Conservation (phyloP, 2,888 invertebrate species). For the Pyrrhia umbra region DNA sequence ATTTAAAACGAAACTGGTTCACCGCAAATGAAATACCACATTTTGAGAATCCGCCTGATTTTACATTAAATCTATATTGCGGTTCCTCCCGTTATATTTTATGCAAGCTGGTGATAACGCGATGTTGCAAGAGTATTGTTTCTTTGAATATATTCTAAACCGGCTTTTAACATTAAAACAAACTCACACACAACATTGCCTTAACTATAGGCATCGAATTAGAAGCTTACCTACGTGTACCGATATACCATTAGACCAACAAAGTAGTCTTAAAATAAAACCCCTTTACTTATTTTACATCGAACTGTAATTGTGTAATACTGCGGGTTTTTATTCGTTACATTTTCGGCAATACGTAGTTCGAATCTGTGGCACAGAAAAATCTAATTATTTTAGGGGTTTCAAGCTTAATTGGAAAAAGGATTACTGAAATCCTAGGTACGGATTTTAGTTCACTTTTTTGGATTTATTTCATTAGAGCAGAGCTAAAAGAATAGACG, state of each 20-base stretch:
- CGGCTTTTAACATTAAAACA: too few species aligned
- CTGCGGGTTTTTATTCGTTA: background rate
- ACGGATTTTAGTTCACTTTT: slow-evolving; percentile 19
- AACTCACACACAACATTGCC: background rate
- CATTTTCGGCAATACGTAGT: background rate
- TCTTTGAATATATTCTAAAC: too few species aligned
- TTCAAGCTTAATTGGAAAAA: slow-evolving; percentile 48
- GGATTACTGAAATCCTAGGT: slow-evolving; percentile 46
- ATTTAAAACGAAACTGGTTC: background rate
- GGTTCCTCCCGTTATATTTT: slow-evolving; percentile 11
- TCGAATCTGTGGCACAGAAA: slow-evolving; percentile 18
- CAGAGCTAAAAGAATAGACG: background rate
- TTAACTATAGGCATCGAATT: background rate
- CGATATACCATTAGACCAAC: too few species aligned
- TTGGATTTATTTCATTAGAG: background rate
- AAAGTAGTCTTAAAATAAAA: too few species aligned
- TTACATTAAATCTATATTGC: slow-evolving; percentile 35
- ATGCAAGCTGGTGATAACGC: slow-evolving; percentile 20
- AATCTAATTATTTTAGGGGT: slow-evolving; percentile 36
- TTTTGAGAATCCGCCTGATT: slow-evolving; percentile 1
- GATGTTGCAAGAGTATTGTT: slow-evolving; percentile 23
- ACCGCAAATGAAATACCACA: background rate
- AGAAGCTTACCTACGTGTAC: background rate
- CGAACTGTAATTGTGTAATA: background rate
- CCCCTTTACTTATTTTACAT: background rate